Conservation (phyloP, 2,888 invertebrate species). For the Microplitis deprimator region DNA sequence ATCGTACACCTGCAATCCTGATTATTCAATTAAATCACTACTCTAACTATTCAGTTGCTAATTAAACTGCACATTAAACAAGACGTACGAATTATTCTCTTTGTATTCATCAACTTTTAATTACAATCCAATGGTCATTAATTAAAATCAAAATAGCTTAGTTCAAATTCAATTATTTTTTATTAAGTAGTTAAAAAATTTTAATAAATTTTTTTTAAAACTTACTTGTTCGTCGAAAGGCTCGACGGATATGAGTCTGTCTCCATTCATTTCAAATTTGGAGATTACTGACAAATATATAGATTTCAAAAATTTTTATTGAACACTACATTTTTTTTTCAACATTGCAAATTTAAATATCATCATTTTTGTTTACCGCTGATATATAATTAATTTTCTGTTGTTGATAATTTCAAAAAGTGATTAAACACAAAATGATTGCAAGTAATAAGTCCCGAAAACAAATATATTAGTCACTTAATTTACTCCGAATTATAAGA, state of each 20-base stretch:
- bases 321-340: neutral
- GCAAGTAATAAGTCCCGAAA: neutral
- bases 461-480: slow-evolving; percentile 11
- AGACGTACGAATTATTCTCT: neutral
- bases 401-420: no score
- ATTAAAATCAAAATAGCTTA: neutral
- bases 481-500: neutral
- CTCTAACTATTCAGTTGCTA: neutral
- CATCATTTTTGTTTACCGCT: no score
- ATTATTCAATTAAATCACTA: slow-evolving; percentile 31
- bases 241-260: slow-evolving; percentile 56
- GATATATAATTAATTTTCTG: no score
- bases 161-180: no score
- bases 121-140: neutral
- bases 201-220: slow-evolving; percentile 22
- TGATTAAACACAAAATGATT: neutral
- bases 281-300: neutral
- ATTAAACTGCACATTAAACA: neutral
- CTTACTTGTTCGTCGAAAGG: slow-evolving; percentile 61
- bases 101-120: neutral
- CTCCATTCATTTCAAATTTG: slow-evolving; percentile 61
- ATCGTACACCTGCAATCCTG: slow-evolving; percentile 28
- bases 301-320: neutral
- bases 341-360: neutral
- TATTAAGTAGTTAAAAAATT: neutral